phyloP scores from a whole-genome alignment of 1,140 invertebrate genomes.

The Aphis gossypii region DNA sequence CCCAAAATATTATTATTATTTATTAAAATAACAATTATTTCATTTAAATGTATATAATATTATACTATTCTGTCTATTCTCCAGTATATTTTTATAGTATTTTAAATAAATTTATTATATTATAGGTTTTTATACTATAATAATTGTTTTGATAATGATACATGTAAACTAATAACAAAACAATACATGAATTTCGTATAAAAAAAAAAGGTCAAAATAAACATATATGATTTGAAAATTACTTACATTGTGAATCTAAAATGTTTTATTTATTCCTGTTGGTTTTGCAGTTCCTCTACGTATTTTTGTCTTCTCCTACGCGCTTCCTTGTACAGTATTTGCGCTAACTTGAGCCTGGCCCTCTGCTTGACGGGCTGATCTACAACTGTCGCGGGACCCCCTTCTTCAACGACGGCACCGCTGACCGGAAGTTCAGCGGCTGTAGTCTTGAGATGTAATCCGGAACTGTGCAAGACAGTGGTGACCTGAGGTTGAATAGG shows the following conservation, averaged over 20 bases:
- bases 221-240: neutral
- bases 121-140: no score
- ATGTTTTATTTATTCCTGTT: neutral
- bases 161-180: no score
- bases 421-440: neutral
- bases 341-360: conserved; percentile 23
- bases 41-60: no score
- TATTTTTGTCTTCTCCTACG: conserved; percentile 37
- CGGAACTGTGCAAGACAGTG: neutral
- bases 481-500: neutral
- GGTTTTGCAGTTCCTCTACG: conserved; percentile 22
- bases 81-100: no score
- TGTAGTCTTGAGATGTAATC: neutral
- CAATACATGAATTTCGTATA: no score
- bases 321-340: conserved; percentile 45
- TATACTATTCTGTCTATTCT: no score
- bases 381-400: neutral
- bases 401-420: neutral
- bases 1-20: no score
- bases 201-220: no score
- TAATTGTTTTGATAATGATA: no score
- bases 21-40: no score
- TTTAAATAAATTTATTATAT: no score
- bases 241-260: neutral
- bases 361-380: conserved; percentile 6